Base-by-base conservation (phyloP, 2,888 invertebrate species). In the Dryobota labecula region DNA sequence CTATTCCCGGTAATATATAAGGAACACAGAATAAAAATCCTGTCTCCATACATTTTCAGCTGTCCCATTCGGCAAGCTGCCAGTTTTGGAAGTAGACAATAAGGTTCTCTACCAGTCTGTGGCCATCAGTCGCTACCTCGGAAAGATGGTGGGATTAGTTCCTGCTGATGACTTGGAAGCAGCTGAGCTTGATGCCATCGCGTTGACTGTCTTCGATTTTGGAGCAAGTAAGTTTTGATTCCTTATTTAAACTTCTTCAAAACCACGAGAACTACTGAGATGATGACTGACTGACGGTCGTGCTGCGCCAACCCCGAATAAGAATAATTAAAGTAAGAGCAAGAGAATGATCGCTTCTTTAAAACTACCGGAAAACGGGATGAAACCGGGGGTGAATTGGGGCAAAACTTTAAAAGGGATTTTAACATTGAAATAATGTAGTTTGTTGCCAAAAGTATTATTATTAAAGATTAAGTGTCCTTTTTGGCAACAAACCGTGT, bases 1-100 rank as follows among this genome's bases (percentile, higher is more conserved):
- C 18, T 20, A 45, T 8, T 45, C 20, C 2, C 2, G 2, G 2
- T 8, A 8, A 45, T 18, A 8, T 45, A 20, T 6, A 7, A 49
- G 7, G 49, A 49, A 24, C 15, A 51, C 27, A 27, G 51, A 51
- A 13, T 43, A n/a, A 45, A 30, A 62, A n/a, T 20, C 6, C 43
- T 18, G 4, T 27, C 3, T 33, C 2, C 2, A 24, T 45, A 45
- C 0, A 30, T 30, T 77, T 53, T 11, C 66, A 80, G 70, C 79
- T 38, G 79, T 82, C 18, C 80, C 80, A 86, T 92, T 95, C 88
- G 92, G 93, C 7, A 94, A 93, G 71, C 77, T 94, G 67, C 96
- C 96, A 0, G 89, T 95, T 0, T 77, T 96, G 71, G 95, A 95
- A 73, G 90, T 95, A 33, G 94, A 96, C 70, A 94, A 94, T 11